Base-by-base conservation (phyloP, 2,113 vertebrate genomes). In the Aptenodytes patagonicus region DNA sequence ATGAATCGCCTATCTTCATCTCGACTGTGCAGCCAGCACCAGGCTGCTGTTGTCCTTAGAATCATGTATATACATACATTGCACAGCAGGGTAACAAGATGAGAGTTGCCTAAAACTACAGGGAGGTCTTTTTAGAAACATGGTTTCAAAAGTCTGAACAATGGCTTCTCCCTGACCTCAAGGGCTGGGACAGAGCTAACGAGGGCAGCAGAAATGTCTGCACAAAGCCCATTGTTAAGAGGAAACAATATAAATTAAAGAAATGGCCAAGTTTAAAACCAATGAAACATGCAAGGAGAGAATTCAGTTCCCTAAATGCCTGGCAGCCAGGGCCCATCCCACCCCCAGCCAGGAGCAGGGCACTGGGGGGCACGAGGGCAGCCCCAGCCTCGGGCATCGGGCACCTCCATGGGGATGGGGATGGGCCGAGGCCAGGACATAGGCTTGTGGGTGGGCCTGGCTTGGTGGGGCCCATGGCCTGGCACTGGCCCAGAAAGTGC, bases 41-140 rank as follows among this genome's bases (percentile, higher is more conserved):
- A 7, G 20, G 28, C 25, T 72, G 28, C 6, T 22, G 46, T 55
- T 38, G 19, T 13, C 26, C 15, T 36, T 46, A 20, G 32, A 20
- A 17, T 21, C 0, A 0, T 11, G 8, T 26, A n/a, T 26, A 26
- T 7, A 6, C 2, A 38, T 4, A 12, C 15, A 47, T 25, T 58
- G 7, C 28, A 32, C 36, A 61, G 49, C 44, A 64, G 54, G 62
- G 18, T 38, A 42, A 44, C 17, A 51, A 10, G 31, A 20, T n/a
- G 9, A 20, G 20, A 40, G 29, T 26, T 22, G 14, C 32, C 49
- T 84, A 78, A 73, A 92, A 70, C 19, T 70, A 11, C 7, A 15
- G 13, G 32, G 49, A 65, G 2, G 7, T 42, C 9, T 19, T 55
- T 69, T 72, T 17, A 42, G 64, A 29, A 90, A 87, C 17, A 31